Base-by-base conservation (phyloP, 2,797 vertebrate genomes). In the Streptopelia turtur region DNA sequence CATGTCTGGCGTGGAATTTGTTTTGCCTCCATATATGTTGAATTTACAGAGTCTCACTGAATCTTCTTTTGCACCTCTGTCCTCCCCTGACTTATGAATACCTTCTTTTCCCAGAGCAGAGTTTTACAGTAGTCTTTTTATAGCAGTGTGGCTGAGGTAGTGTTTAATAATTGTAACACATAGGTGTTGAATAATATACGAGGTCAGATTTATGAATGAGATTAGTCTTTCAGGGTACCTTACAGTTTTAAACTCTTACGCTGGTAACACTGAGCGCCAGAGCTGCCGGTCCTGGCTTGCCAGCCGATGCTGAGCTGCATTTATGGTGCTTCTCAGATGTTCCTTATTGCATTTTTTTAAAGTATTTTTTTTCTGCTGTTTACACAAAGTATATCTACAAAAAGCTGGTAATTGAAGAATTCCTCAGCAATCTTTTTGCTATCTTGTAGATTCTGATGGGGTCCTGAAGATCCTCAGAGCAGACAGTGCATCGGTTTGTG, bases 141-240 rank as follows among this genome's bases (percentile, higher is more conserved):
- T 30, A 78, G 93, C 41, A 31, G 43, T 24, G 60, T 57, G 71
- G 83, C 39, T 70, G 64, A 89, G 50, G 77, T 12, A 9, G n/a
- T 60, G 45, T 66, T 55, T 28, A 39, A 69, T 75, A 49, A 49
- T 71, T 87, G 35, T 74, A 75, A 63, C 45, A 41, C 57, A 4
- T 7, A n/a, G 60, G 24, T 74, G 82, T 74, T 88, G 83, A 81
- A 60, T 88, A 43, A 68, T 43, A 24, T 15, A 47, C 0, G 0
- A 84, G 83, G 59, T 49, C 31, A 72, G 59, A n/a, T 86, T 90
- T 65, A 59, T 83, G 87, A 91, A 93, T 85, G 93, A 72, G 78
- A 39, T 90, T 41, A 84, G 77, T 74, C 60, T 89, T 55, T 43
- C 50, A 21, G 74, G 37, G 23, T 75, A 21, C 55, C 55, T 55